These are phyloP conservation scores for Vireo griseus DNA, from an alignment of 2,797 vertebrate genomes.

Conservation along the genomic window DNA sequence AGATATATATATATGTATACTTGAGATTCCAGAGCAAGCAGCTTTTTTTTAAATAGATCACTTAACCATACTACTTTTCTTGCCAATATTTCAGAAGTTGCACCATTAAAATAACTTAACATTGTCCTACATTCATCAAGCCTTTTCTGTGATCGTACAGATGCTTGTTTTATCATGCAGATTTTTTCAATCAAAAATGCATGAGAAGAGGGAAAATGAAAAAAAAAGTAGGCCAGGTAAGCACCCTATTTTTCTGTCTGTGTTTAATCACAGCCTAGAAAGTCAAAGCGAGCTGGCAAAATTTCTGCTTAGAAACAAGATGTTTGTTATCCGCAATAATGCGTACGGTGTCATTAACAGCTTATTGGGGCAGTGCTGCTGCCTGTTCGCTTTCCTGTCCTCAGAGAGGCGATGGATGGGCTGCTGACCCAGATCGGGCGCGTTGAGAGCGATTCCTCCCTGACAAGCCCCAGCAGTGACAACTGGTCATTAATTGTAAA, in stretches of 20 bases:
- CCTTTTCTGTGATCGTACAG: background rate
- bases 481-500: conserved; percentile 29
- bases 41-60: background rate
- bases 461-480: background rate
- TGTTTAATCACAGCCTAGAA: conserved; percentile 1
- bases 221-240: conserved; percentile 25
- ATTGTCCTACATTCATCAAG: background rate
- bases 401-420: background rate
- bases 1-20: background rate
- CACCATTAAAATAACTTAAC: background rate
- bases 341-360: conserved; percentile 13
- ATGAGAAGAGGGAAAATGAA: background rate
- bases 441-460: background rate
- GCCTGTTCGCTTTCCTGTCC: background rate
- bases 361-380: background rate
- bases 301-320: conserved; percentile 18
- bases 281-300: background rate
- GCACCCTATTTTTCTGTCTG: background rate
- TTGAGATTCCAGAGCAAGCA: background rate
- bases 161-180: background rate
- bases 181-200: background rate
- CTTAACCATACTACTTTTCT: background rate
- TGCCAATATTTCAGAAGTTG: background rate
- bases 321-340: background rate
- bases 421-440: conserved; percentile 4